Conservation (phyloP, 2,113 vertebrate species). For the Platysternon megacephalum region DNA sequence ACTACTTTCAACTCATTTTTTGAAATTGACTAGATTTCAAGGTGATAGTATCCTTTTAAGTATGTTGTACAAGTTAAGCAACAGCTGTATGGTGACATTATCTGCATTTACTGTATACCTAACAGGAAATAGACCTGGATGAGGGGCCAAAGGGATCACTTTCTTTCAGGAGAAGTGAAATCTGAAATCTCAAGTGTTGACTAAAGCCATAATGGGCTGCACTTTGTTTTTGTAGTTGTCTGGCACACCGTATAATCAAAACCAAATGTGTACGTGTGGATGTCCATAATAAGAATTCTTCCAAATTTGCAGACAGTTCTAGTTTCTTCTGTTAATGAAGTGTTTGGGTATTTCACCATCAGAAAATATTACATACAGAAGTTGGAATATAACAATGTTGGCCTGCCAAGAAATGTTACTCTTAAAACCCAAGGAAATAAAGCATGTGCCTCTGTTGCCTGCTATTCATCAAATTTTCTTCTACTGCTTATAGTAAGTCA, state of each 20-base stretch:
- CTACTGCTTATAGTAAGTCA: not conserved
- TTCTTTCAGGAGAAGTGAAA: not conserved
- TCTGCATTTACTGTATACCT: not conserved
- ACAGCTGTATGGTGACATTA: not conserved
- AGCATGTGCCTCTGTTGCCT: not conserved
- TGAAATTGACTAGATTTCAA: not conserved
- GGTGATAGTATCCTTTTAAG: not conserved
- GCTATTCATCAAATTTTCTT: not conserved
- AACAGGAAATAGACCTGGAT: not conserved
- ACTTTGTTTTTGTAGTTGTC: not conserved
- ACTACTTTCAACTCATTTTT: not conserved
- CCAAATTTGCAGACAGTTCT: not conserved
- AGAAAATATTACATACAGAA: not conserved
- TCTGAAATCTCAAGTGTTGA: not conserved
- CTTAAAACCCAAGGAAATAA: not conserved
- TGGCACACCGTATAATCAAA: not conserved
- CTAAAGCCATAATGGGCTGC: not conserved
- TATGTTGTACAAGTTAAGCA: rapidly evolving
- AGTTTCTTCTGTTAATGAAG: not conserved
- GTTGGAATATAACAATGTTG: not conserved
- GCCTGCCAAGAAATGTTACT: not conserved
- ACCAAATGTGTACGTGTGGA: not conserved
- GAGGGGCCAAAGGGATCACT: not conserved
- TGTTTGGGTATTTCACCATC: not conserved
- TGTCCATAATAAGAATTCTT: not conserved